A percentile compares a stretch with the other conserved stretches of the same genome.
Evolutionary conservation across 2,888 invertebrate species (phyloP).

Genomic region (Spilosoma lubricipeda): DNA sequence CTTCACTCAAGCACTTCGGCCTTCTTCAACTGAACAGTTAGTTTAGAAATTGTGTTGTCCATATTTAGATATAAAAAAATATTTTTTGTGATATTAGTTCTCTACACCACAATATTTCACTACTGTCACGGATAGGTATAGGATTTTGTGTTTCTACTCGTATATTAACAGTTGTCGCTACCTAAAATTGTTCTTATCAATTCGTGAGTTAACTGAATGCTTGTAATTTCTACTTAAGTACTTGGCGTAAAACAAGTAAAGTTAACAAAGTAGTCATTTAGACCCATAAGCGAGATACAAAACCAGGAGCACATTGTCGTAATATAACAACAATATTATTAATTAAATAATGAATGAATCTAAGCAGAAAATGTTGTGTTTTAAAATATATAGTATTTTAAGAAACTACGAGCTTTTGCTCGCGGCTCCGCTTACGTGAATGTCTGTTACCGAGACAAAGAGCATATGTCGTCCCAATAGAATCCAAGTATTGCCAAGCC

Average conservation of each 20-base stretch:
- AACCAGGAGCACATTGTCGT: not conserved
- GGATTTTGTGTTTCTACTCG: not conserved
- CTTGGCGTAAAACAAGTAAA: not conserved
- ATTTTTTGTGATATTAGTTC: not conserved
- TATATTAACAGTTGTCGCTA: not conserved
- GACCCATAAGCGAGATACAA: not conserved
- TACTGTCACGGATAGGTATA: not conserved
- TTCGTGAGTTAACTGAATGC: not conserved
- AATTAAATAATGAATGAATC: not conserved
- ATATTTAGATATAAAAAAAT: not conserved
- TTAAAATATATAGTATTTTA: not conserved
- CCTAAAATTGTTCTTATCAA: not conserved
- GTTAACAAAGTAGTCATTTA: not conserved
- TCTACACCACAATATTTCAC: too few relatives aligned
- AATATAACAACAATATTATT: not conserved
- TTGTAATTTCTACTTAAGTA: not conserved
- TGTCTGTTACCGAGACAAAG: too few relatives aligned
- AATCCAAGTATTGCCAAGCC: too few relatives aligned
- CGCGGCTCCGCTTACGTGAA: too few relatives aligned
- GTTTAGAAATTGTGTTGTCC: not conserved
- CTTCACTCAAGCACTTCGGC: not conserved
- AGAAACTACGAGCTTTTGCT: not conserved
- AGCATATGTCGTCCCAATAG: too few relatives aligned
- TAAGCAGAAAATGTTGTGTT: not conserved
- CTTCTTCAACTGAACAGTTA: not conserved